phyloP scores from a whole-genome alignment of 2,113 vertebrate genomes.

The Isurus oxyrinchus region DNA sequence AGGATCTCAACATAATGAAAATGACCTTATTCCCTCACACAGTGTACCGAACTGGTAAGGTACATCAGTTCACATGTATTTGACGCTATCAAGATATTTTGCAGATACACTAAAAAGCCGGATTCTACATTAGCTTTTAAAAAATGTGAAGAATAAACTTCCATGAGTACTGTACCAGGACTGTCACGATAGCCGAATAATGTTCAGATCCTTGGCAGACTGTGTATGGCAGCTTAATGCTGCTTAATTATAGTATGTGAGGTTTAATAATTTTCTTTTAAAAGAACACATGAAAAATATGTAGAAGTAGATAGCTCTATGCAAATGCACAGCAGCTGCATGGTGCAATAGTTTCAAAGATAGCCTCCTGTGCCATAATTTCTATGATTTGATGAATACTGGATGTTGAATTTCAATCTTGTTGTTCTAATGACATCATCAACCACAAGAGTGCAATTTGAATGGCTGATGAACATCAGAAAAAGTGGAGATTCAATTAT shows the following conservation, averaged over 20 bases:
- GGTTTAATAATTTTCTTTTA: not conserved
- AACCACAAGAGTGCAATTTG: not conserved
- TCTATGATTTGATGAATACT: not conserved
- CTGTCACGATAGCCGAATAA: not conserved
- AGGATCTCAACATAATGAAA: not conserved
- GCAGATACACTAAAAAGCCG: not conserved
- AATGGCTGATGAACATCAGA: conserved; percentile 15
- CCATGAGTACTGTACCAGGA: not conserved
- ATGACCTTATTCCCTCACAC: not conserved
- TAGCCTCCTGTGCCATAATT: not conserved
- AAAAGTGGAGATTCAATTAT: not conserved
- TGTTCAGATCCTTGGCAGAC: not conserved
- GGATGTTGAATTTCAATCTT: not conserved
- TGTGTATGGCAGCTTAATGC: not conserved
- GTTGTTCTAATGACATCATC: not conserved
- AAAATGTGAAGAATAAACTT: not conserved
- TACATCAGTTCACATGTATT: not conserved
- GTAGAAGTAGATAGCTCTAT: not conserved
- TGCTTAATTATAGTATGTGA: not conserved
- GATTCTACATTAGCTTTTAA: not conserved
- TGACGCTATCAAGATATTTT: not conserved
- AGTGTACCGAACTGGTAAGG: not conserved
- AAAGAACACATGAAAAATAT: not conserved
- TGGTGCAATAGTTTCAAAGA: not conserved
- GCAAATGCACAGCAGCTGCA: not conserved